phyloP scores from a whole-genome alignment of 2,888 invertebrate genomes.

The Plagodis dolabraria region DNA sequence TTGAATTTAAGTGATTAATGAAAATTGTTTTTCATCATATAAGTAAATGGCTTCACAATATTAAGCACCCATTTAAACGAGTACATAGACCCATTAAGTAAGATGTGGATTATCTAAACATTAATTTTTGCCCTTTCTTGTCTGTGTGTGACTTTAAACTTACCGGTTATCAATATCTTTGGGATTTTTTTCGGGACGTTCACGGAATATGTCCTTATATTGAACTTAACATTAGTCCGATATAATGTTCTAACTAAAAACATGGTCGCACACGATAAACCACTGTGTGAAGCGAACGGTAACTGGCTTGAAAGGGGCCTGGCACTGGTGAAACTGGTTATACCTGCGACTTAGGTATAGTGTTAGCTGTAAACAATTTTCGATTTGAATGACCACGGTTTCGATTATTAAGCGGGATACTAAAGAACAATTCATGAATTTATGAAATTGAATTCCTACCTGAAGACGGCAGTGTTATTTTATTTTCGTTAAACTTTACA shows the following conservation, averaged over 20 bases:
- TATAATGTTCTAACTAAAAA: conserved; percentile 59
- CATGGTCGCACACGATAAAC: conserved; percentile 56
- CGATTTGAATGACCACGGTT: conserved; percentile 7
- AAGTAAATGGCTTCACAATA: too few species aligned
- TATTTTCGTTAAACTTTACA: too few species aligned
- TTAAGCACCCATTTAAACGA: too few species aligned
- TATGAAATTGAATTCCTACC: too few species aligned
- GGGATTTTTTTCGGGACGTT: conserved; percentile 61
- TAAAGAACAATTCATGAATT: not conserved
- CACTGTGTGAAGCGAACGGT: conserved; percentile 58
- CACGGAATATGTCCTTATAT: conserved; percentile 61
- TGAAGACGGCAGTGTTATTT: too few species aligned
- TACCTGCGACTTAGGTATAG: conserved; percentile 42
- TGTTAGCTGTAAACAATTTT: conserved; percentile 16
- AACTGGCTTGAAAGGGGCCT: conserved; percentile 47
- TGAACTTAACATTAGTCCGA: conserved; percentile 51
- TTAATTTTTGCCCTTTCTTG: too few species aligned
- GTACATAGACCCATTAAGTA: too few species aligned
- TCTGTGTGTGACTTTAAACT: conserved; percentile 44
- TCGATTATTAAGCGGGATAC: conserved; percentile 2
- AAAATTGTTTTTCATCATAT: too few species aligned
- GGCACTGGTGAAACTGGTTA: conserved; percentile 49
- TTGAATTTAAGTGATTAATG: too few species aligned
- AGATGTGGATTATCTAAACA: too few species aligned
- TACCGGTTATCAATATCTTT: conserved; percentile 85